phyloP scores from a whole-genome alignment of 2,113 vertebrate genomes.

The Acanthisitta chloris region DNA sequence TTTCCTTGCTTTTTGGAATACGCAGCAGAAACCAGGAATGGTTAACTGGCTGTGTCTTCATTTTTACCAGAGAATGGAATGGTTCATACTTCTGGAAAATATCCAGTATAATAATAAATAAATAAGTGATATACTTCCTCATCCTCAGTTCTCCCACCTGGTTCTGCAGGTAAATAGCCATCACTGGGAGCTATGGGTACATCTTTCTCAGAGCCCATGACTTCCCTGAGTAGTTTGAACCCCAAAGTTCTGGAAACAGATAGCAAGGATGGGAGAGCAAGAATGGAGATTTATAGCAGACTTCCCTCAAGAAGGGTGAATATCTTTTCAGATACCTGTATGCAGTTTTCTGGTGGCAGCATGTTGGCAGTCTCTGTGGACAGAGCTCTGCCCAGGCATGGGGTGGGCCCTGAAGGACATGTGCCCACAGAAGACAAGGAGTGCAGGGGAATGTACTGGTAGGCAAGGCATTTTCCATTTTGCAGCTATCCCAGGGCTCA shows the following conservation, averaged over 20 bases:
- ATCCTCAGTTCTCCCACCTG: neutral
- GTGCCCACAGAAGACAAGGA: neutral
- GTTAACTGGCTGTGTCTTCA: neutral
- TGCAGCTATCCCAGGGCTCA: neutral
- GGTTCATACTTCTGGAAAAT: neutral
- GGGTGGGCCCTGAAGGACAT: accelerated
- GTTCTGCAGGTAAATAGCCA: neutral
- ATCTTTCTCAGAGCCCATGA: neutral
- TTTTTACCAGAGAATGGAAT: neutral
- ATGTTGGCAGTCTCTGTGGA: accelerated
- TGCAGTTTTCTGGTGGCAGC: accelerated
- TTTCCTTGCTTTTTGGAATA: neutral
- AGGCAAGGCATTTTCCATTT: neutral
- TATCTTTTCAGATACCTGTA: neutral
- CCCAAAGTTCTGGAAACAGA: neutral
- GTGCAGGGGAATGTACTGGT: neutral
- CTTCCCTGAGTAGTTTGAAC: neutral
- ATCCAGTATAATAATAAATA: neutral
- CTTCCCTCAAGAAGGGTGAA: neutral
- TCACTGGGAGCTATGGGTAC: neutral
- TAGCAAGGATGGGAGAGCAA: neutral
- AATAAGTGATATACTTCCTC: neutral
- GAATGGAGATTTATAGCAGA: neutral
- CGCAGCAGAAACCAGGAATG: neutral
- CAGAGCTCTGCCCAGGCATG: neutral